Percentiles rank a stretch among this genome's conserved stretches.
Conservation (phyloP, 2,888 invertebrate genomes). For the Baccha elongata region DNA sequence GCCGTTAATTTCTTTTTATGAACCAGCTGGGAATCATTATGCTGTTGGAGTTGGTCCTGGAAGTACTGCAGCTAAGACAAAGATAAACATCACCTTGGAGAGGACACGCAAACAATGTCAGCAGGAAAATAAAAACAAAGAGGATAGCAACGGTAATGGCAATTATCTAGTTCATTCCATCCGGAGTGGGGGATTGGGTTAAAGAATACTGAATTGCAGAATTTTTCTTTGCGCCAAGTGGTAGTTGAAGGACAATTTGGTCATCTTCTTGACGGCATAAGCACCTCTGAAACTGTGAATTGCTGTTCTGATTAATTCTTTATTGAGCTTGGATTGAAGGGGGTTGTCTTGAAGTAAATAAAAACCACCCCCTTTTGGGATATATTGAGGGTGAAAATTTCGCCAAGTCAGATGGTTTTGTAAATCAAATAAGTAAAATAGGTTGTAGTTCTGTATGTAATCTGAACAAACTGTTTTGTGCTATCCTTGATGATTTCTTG, state of each 20-base stretch:
- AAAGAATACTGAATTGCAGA: constrained; percentile 60
- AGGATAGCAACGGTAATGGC: constrained; percentile 57
- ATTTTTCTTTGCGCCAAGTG: constrained; percentile 53
- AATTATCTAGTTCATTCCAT: constrained; percentile 69
- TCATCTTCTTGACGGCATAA: constrained; percentile 80
- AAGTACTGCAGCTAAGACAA: constrained; percentile 63
- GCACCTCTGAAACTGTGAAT: constrained; percentile 81
- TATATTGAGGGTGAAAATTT: background rate
- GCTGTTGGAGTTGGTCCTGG: constrained; percentile 68
- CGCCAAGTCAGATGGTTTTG: background rate
- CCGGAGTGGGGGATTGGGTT: background rate
- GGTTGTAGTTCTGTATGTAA: too few relatives aligned
- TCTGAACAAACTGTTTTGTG: too few relatives aligned
- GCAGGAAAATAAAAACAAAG: constrained; percentile 71
- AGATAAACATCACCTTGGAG: constrained; percentile 78
- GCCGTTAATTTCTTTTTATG: constrained; percentile 83
- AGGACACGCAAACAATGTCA: constrained; percentile 70
- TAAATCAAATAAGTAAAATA: too few relatives aligned
- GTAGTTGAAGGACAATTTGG: constrained; percentile 65
- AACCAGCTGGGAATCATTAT: constrained; percentile 83
- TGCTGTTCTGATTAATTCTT: constrained; percentile 74
- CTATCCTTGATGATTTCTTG: too few relatives aligned
- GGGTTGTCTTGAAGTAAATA: constrained; percentile 23
- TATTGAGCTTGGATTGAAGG: constrained; percentile 62
- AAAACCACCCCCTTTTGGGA: constrained; percentile 21